Evolutionary conservation across 2,797 vertebrate species (phyloP).

Genomic region (Pteropus rufus): DNA sequence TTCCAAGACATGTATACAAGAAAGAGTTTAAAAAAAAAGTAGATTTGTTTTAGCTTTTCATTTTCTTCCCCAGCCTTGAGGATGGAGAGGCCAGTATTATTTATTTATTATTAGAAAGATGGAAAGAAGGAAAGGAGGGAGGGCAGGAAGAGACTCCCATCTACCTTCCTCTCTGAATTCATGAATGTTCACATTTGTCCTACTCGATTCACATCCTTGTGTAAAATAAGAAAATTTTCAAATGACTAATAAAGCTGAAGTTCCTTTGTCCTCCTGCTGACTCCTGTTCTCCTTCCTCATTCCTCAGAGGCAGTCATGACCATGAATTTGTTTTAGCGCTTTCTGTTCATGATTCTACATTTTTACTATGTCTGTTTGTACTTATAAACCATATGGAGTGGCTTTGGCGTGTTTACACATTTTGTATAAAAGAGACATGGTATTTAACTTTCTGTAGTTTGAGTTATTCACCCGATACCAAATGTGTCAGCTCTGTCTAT

Average conservation of each 20-base stretch:
- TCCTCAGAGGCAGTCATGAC: not conserved
- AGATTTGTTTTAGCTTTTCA: not conserved
- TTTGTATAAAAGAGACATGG: not conserved
- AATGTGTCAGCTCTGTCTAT: rapidly evolving
- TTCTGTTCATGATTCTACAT: not conserved
- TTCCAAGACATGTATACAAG: not conserved
- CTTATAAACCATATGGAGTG: rapidly evolving
- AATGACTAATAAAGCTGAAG: not conserved
- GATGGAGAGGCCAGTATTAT: not conserved
- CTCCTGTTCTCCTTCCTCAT: not conserved
- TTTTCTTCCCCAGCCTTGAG: not conserved
- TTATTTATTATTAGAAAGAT: not conserved
- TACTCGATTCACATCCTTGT: not conserved
- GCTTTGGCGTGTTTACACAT: not conserved
- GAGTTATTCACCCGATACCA: rapidly evolving
- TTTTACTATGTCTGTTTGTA: not conserved
- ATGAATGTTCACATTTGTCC: not conserved
- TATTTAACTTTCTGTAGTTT: not conserved
- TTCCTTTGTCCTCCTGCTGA: too few relatives aligned
- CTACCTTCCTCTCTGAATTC: not conserved
- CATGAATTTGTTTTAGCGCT: not conserved
- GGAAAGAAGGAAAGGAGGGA: not conserved
- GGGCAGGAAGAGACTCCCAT: not conserved
- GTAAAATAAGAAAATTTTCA: not conserved
- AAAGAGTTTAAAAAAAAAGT: not conserved